Evolutionary conservation across 2,888 invertebrate genomes (phyloP).

Genomic region (Geotrupes spiniger): DNA sequence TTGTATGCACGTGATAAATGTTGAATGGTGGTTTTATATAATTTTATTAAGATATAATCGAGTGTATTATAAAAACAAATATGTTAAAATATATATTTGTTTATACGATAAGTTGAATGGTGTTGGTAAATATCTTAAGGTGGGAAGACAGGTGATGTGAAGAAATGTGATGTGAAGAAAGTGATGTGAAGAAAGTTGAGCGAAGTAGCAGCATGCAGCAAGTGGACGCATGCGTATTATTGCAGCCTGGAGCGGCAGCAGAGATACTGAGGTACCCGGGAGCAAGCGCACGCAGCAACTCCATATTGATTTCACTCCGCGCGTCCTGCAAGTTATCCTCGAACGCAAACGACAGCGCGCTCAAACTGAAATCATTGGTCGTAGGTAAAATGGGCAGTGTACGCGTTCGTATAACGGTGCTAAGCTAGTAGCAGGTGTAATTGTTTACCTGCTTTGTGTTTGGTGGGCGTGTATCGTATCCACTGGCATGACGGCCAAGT

Average conservation of each 20-base stretch:
- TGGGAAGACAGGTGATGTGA: no score
- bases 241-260: slow-evolving; percentile 50
- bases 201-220: slow-evolving; percentile 36
- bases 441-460: slow-evolving; percentile 29
- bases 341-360: slow-evolving; percentile 29
- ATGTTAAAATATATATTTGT: no score
- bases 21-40: no score
- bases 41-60: no score
- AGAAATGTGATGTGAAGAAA: no score
- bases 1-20: no score
- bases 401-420: slow-evolving; percentile 40
- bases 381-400: slow-evolving; percentile 42
- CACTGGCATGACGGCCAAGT: slow-evolving; percentile 48
- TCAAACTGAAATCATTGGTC: slow-evolving; percentile 31
- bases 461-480: slow-evolving; percentile 34
- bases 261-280: slow-evolving; percentile 56
- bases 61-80: no score
- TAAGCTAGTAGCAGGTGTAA: slow-evolving; percentile 44
- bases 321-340: slow-evolving; percentile 25
- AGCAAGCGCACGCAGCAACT: slow-evolving; percentile 46
- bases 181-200: slow-evolving; percentile 1
- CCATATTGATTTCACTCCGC: slow-evolving; percentile 33
- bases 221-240: slow-evolving; percentile 48
- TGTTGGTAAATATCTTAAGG: no score
- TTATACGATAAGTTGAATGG: no score